Evolutionary conservation across 2,113 vertebrate genomes (phyloP).

Genomic region (Apodemus sylvaticus): DNA sequence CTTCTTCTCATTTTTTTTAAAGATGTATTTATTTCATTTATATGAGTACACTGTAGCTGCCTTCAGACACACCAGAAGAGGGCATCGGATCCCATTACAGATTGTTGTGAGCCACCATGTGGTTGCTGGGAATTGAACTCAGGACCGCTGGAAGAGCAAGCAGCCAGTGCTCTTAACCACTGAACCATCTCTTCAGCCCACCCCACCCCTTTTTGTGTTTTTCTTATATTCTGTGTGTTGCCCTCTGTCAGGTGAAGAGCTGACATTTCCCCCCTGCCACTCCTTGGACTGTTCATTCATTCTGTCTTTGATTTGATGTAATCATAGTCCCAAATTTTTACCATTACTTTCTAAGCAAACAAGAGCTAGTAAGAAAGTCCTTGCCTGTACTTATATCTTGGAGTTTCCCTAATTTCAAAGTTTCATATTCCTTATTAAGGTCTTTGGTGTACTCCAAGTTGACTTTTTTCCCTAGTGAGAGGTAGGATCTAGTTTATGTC

Average conservation of each 20-base stretch:
- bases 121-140: no score
- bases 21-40: no score
- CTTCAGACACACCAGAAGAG: no score
- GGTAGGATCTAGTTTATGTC: not conserved
- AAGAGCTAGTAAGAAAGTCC: not conserved
- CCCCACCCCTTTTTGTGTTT: no score
- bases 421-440: not conserved
- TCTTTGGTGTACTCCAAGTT: not conserved
- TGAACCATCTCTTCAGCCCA: no score
- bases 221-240: not conserved
- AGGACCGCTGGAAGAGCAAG: no score
- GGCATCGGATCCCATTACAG: no score
- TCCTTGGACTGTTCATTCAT: not conserved
- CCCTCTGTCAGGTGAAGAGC: not conserved
- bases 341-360: not conserved
- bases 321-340: not conserved
- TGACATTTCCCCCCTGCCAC: not conserved
- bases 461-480: not conserved
- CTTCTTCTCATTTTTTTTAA: no score
- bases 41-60: no score
- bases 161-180: no score
- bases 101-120: no score
- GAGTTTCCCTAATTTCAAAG: not conserved
- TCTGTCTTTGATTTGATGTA: not conserved
- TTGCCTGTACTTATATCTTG: not conserved